Evolutionary conservation across 2,888 invertebrate genomes (phyloP).

Genomic region (Ophioninae sp.): DNA sequence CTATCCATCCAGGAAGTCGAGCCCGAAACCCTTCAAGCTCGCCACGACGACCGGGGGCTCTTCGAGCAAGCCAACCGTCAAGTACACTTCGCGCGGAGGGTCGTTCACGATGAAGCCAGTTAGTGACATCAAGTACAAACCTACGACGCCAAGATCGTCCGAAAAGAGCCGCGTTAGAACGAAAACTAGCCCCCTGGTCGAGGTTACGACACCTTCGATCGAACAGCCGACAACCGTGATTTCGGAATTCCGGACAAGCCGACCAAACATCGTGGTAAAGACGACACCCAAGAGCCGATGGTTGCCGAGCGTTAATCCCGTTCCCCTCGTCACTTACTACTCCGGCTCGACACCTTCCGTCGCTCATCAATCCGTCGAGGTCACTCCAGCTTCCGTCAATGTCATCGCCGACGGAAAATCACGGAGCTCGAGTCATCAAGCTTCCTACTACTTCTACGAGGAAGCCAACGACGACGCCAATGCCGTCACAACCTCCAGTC

Average conservation of each 20-base stretch:
- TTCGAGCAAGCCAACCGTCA: constrained; percentile 23
- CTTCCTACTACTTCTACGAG: constrained; percentile 87
- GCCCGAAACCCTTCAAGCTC: constrained; percentile 69
- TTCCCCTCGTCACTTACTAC: constrained; percentile 85
- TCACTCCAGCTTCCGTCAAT: constrained; percentile 73
- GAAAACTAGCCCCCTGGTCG: constrained; percentile 58
- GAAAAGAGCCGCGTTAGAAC: constrained; percentile 51
- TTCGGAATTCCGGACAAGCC: constrained; percentile 65
- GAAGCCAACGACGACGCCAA: constrained; percentile 79
- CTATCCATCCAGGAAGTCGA: constrained; percentile 70
- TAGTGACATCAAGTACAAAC: constrained; percentile 71
- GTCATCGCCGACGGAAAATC: constrained; percentile 68
- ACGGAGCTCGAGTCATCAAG: constrained; percentile 72
- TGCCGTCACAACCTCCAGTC: constrained; percentile 67
- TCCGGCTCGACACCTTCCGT: constrained; percentile 81
- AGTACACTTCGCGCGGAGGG: constrained; percentile 22
- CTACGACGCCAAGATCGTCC: constrained; percentile 76
- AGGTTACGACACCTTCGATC: constrained; percentile 69
- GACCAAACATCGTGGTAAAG: constrained; percentile 64
- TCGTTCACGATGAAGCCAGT: constrained; percentile 61
- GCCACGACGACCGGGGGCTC: constrained; percentile 41
- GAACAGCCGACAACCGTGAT: constrained; percentile 64
- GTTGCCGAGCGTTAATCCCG: constrained; percentile 81
- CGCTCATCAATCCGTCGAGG: constrained; percentile 72
- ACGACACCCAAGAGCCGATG: constrained; percentile 75